phyloP scores from a whole-genome alignment of 2,797 vertebrate genomes.

The Schizopygopsis pylzovi region DNA sequence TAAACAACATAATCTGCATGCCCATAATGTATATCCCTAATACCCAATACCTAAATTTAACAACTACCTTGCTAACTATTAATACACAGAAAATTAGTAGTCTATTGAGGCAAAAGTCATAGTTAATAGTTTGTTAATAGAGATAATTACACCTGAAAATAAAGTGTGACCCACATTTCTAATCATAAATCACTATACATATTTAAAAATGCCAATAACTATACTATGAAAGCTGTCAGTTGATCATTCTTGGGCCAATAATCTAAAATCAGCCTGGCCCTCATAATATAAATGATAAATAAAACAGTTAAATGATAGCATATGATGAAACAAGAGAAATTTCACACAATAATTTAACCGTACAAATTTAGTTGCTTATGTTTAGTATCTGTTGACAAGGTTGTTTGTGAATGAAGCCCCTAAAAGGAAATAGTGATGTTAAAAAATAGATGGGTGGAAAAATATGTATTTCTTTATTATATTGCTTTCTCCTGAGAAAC shows the following conservation, averaged over 20 bases:
- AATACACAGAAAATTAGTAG: no score
- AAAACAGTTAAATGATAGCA: background rate
- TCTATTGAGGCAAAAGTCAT: no score
- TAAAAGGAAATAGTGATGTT: background rate
- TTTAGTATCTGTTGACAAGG: background rate
- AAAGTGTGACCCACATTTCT: background rate
- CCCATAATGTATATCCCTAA: no score
- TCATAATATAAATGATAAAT: background rate
- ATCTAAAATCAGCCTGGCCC: background rate
- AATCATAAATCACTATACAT: background rate
- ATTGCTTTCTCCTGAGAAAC: background rate
- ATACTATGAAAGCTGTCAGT: background rate
- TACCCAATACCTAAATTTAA: no score
- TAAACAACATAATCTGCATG: no score
- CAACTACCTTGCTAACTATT: no score
- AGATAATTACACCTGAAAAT: background rate
- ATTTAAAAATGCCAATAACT: background rate
- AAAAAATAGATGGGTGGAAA: background rate
- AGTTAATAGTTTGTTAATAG: background rate
- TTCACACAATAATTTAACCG: background rate
- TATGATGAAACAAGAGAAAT: background rate
- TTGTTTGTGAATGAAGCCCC: background rate
- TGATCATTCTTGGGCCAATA: background rate
- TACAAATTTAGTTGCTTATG: background rate
- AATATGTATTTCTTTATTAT: background rate